Percentiles rank a stretch among this genome's conserved stretches.
Evolutionary conservation across 2,888 invertebrate species (phyloP).

Genomic region (Andrena dorsata): DNA sequence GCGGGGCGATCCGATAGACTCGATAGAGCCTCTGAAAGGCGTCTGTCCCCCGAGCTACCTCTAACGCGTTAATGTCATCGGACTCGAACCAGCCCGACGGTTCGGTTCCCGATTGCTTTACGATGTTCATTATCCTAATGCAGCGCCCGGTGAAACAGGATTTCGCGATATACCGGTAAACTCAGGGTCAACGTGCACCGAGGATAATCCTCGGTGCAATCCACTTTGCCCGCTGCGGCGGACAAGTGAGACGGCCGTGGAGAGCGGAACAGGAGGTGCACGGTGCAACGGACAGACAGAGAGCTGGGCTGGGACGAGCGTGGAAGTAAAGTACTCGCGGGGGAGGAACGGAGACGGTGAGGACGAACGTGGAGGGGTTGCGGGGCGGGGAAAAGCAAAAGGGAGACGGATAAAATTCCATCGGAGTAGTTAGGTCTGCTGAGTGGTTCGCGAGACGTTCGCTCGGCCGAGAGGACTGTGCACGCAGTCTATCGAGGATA

Average conservation of each 20-base stretch:
- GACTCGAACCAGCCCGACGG: constrained; percentile 44
- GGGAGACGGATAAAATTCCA: constrained; percentile 42
- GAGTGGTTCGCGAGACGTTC: constrained; percentile 55
- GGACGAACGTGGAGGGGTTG: not conserved
- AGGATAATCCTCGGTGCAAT: constrained; percentile 68
- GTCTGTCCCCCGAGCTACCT: constrained; percentile 2
- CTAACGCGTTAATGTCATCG: constrained; percentile 42
- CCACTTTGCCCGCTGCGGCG: constrained; percentile 62
- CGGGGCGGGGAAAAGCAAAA: constrained; percentile 24
- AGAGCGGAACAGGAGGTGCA: constrained; percentile 21
- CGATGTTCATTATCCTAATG: constrained; percentile 74
- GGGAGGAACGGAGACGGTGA: constrained; percentile 11
- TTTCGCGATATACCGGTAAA: constrained; percentile 66
- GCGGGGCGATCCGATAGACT: constrained; percentile 10
- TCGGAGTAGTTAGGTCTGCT: constrained; percentile 48
- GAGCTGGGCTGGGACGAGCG: constrained; percentile 20
- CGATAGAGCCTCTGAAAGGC: constrained; percentile 23
- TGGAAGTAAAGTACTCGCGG: constrained; percentile 33
- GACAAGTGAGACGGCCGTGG: constrained; percentile 36
- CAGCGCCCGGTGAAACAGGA: constrained; percentile 68
- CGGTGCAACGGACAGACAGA: constrained; percentile 17
- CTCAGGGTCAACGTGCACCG: constrained; percentile 67
- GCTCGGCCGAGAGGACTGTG: constrained; percentile 41
- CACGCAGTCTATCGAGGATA: constrained; percentile 53
- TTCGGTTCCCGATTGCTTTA: constrained; percentile 59